These are phyloP conservation scores for Himalopsyche anomala DNA, from an alignment of 2,888 invertebrate species.

Conservation along the genomic window DNA sequence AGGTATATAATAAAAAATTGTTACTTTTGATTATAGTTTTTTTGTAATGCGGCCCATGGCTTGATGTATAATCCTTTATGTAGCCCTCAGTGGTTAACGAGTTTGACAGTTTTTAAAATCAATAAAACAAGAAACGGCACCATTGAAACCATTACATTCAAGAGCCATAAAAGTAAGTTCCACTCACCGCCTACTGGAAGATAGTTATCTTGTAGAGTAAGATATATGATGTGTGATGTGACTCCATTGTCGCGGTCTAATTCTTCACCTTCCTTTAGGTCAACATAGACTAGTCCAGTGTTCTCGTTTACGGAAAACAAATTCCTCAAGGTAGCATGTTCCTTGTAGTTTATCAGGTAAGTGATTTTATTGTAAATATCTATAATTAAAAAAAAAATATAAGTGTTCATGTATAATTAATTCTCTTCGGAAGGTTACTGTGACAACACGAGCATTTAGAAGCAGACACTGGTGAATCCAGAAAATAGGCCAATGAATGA, in stretches of 20 bases:
- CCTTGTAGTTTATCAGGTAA: slow-evolving; percentile 75
- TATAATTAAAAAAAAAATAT: slow-evolving; percentile 67
- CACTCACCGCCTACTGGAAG: slow-evolving; percentile 70
- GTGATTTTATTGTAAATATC: slow-evolving; percentile 76
- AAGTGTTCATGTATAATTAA: too few relatives aligned
- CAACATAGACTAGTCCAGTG: slow-evolving; percentile 73
- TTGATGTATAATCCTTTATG: too few relatives aligned
- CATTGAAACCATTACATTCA: too few relatives aligned
- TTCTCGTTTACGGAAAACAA: slow-evolving; percentile 76
- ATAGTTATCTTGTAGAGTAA: slow-evolving; percentile 77
- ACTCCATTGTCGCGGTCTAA: slow-evolving; percentile 77
- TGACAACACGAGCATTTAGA: too few relatives aligned
- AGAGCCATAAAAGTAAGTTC: slow-evolving; percentile 50
- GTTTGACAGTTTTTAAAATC: neutral
- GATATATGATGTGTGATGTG: slow-evolving; percentile 73
- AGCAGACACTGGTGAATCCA: too few relatives aligned
- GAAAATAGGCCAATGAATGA: too few relatives aligned
- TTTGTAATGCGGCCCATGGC: too few relatives aligned
- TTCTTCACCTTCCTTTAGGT: slow-evolving; percentile 71
- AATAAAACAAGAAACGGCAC: slow-evolving; percentile 67
- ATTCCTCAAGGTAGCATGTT: slow-evolving; percentile 71
- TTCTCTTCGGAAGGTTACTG: too few relatives aligned
- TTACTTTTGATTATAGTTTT: too few relatives aligned
- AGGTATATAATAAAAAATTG: too few relatives aligned
- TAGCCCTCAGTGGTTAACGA: too few relatives aligned